Conservation (phyloP, 2,797 vertebrate genomes). For the Zonotrichia albicollis region DNA sequence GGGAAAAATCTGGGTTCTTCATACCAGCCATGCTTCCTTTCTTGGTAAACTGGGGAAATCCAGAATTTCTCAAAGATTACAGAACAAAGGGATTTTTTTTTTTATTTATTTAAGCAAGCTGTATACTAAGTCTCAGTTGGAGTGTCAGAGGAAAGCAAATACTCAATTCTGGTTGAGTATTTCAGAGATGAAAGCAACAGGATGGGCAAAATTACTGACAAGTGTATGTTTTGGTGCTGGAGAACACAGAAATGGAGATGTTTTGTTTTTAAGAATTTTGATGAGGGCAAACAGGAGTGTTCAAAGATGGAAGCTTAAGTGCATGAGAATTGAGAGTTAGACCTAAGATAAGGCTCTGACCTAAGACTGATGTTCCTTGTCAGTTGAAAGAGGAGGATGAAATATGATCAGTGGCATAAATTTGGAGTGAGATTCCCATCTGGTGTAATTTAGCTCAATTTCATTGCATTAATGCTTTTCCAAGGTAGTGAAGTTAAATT, state of each 20-base stretch:
- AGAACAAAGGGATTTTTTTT: background rate
- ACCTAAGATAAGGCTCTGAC: slow-evolving; percentile 58
- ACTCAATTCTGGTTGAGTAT: background rate
- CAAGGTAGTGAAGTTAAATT: slow-evolving; percentile 53
- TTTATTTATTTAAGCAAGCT: background rate
- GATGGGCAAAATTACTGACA: background rate
- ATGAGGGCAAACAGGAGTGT: background rate
- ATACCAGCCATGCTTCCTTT: background rate
- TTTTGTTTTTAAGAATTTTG: slow-evolving; percentile 10
- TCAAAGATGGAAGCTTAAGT: slow-evolving; percentile 34
- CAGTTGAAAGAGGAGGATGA: slow-evolving; percentile 43
- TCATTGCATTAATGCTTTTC: slow-evolving; percentile 52
- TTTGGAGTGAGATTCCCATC: background rate
- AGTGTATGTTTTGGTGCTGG: background rate
- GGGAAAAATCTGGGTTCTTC: background rate
- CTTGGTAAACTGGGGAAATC: background rate
- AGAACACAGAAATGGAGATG: background rate
- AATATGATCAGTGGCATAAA: slow-evolving; percentile 22
- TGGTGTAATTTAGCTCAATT: slow-evolving; percentile 60
- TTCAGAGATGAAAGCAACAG: background rate
- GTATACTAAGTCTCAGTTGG: background rate
- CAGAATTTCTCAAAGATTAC: background rate
- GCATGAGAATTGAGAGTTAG: slow-evolving; percentile 18
- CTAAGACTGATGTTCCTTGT: slow-evolving; percentile 27
- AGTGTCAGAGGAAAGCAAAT: slow-evolving; percentile 9